These are phyloP conservation scores for Isoperla grammatica DNA, from an alignment of 2,888 invertebrate species.

Conservation along the genomic window DNA sequence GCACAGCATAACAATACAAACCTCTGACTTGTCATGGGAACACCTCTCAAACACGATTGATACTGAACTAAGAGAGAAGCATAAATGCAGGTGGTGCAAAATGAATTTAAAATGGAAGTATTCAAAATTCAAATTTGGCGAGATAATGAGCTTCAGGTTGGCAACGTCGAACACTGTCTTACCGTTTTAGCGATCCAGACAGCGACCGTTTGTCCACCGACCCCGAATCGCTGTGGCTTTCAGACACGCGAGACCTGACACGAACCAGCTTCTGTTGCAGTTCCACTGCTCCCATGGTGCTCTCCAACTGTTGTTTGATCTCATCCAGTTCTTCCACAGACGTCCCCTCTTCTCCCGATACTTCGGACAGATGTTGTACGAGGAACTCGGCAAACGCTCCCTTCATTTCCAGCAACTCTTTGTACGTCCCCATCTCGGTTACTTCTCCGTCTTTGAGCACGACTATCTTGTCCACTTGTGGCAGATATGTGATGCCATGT, in stretches of 20 bases:
- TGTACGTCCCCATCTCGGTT: conserved; percentile 86
- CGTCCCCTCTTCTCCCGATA: conserved; percentile 33
- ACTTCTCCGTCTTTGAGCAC: conserved; percentile 84
- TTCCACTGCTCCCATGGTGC: conserved; percentile 59
- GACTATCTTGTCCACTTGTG: conserved; percentile 83
- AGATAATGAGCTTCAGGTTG: too few relatives aligned
- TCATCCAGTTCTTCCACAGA: conserved; percentile 52
- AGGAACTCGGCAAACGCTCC: conserved; percentile 82
- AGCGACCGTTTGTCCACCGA: conserved; percentile 48
- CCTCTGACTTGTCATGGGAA: background rate
- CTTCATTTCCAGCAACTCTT: conserved; percentile 77
- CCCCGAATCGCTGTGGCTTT: conserved; percentile 64
- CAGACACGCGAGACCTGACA: conserved; percentile 62
- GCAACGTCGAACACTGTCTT: conserved; percentile 36
- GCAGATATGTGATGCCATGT: conserved; percentile 89
- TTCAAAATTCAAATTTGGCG: too few relatives aligned
- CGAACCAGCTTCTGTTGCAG: conserved; percentile 62
- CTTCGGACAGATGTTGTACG: conserved; percentile 48
- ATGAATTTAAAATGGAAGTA: too few relatives aligned
- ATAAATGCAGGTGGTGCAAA: too few relatives aligned
- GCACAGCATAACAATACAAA: background rate
- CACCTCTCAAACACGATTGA: too few relatives aligned
- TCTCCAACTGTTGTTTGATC: conserved; percentile 69
- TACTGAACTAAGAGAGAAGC: too few relatives aligned
- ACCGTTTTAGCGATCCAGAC: conserved; percentile 48